A percentile compares a stretch with the other conserved stretches of the same genome.
Evolutionary conservation across 2,113 vertebrate genomes (phyloP).

Genomic region (Percopsis transmontana): DNA sequence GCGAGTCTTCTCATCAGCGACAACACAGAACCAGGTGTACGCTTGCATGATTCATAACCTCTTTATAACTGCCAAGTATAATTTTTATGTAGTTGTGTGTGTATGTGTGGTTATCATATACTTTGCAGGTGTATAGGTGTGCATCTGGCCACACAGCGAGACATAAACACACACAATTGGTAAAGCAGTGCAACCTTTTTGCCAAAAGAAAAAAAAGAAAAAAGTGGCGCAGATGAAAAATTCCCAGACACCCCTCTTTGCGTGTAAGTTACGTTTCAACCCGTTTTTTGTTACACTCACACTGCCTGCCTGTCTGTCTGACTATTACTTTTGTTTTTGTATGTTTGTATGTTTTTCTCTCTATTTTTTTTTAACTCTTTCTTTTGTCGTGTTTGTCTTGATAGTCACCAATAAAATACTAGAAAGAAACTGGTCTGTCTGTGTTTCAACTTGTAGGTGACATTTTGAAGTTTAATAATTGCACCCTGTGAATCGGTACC

Average conservation of each 20-base stretch:
- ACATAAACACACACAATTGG: slow-evolving; percentile 25
- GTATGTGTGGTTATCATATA: slow-evolving; percentile 12
- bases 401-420: neutral
- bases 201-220: slow-evolving; percentile 33
- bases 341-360: neutral
- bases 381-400: no score
- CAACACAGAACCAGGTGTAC: slow-evolving; percentile 47
- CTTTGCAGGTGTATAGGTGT: slow-evolving; percentile 4
- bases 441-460: slow-evolving; percentile 43
- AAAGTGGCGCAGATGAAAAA: slow-evolving; percentile 24
- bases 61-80: no score
- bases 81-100: neutral
- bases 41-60: neutral
- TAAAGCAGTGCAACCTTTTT: slow-evolving; percentile 27
- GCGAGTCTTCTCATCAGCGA: slow-evolving; percentile 42
- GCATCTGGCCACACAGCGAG: slow-evolving; percentile 7
- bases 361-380: neutral
- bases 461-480: slow-evolving; percentile 51
- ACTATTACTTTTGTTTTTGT: neutral
- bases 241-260: slow-evolving; percentile 47
- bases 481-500: slow-evolving; percentile 14
- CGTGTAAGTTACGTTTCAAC: slow-evolving; percentile 40
- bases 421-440: slow-evolving; percentile 2
- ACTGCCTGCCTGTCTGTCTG: neutral
- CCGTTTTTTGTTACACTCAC: slow-evolving; percentile 29